These are phyloP conservation scores for Dexiosoma caninum DNA, from an alignment of 2,888 invertebrate genomes.

Conservation along the genomic window DNA sequence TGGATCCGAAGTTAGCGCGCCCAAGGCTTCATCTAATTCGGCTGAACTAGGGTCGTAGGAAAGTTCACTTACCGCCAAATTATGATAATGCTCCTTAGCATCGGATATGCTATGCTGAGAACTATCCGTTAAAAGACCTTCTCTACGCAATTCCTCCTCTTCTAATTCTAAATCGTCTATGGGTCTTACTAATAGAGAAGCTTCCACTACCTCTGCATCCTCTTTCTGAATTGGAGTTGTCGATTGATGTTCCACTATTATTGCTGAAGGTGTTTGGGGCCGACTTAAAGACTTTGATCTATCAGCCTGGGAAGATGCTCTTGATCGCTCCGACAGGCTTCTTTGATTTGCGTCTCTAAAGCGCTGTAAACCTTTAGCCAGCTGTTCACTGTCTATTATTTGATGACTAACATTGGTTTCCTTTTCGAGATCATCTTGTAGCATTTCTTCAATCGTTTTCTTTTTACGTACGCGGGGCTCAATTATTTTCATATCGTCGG, in stretches of 20 bases:
- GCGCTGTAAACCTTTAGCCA: constrained; percentile 79
- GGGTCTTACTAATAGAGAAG: constrained; percentile 83
- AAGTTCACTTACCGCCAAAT: constrained; percentile 70
- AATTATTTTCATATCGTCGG: constrained; percentile 76
- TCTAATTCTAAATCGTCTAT: constrained; percentile 79
- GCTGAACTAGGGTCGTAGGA: constrained; percentile 71
- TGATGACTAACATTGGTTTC: constrained; percentile 65
- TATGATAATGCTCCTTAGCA: constrained; percentile 65
- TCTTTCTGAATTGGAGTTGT: constrained; percentile 81
- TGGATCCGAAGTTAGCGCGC: constrained; percentile 64
- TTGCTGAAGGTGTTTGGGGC: constrained; percentile 81
- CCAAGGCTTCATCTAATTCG: constrained; percentile 73
- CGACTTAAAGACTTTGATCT: constrained; percentile 80
- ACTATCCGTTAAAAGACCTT: constrained; percentile 73
- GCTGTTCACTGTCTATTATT: constrained; percentile 80
- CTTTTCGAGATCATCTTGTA: constrained; percentile 73
- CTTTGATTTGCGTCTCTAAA: constrained; percentile 80
- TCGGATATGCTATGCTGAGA: constrained; percentile 75
- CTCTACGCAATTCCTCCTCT: constrained; percentile 72
- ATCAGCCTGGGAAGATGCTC: constrained; percentile 80
- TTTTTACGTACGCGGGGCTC: constrained; percentile 71
- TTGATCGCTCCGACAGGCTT: constrained; percentile 80
- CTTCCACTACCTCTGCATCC: constrained; percentile 82
- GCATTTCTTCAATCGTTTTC: constrained; percentile 75
- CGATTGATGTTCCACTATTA: constrained; percentile 81